phyloP scores from a whole-genome alignment of 2,113 vertebrate species.

The Orthonyx spaldingii region DNA sequence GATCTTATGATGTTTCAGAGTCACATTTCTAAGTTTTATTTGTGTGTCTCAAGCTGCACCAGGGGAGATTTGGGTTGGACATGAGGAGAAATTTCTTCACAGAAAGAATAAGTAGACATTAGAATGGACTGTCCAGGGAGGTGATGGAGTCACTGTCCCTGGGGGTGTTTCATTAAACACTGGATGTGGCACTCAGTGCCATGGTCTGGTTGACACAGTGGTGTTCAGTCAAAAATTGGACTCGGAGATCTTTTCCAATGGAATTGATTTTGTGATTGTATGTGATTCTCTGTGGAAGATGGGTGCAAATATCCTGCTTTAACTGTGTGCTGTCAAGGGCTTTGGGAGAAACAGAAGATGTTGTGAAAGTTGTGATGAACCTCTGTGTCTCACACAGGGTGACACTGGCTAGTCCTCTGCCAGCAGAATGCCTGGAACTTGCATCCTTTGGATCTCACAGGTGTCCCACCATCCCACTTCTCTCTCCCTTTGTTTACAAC shows the following conservation, averaged over 20 bases:
- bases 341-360: background rate
- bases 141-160: background rate
- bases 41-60: background rate
- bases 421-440: background rate
- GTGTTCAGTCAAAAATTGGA: background rate
- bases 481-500: background rate
- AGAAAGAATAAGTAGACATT: background rate
- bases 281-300: background rate
- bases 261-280: background rate
- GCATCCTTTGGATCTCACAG: background rate
- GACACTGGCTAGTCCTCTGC: background rate
- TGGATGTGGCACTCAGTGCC: background rate
- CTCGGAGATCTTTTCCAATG: background rate
- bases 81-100: background rate
- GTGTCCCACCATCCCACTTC: background rate
- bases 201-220: background rate
- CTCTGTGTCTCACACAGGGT: background rate
- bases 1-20: background rate
- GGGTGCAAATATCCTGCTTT: background rate
- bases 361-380: background rate
- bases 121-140: background rate
- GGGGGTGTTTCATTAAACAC: background rate
- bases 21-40: background rate
- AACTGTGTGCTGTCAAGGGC: background rate
- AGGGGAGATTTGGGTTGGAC: background rate